These are phyloP conservation scores for Xiphorhynchus elegans DNA, from an alignment of 2,113 vertebrate species.

Conservation along the genomic window DNA sequence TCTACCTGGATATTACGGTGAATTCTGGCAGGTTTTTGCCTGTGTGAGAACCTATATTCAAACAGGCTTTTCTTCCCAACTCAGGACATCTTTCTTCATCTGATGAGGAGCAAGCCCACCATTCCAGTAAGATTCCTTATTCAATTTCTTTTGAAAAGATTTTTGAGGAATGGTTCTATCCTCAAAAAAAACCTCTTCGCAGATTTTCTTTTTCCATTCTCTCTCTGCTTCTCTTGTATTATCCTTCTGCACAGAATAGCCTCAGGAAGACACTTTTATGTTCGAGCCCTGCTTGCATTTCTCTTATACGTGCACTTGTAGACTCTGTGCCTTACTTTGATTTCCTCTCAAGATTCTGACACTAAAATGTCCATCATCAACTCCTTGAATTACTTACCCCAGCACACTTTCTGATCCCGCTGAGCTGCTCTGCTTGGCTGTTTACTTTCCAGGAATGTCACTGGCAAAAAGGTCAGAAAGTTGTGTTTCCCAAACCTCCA, in stretches of 20 bases:
- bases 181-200: background rate
- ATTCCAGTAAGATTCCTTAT: background rate
- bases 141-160: background rate
- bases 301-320: conserved; percentile 5
- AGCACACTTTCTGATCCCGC: background rate
- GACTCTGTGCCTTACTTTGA: conserved; percentile 30
- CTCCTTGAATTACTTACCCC: conserved; percentile 28
- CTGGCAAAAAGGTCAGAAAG: background rate
- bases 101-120: background rate
- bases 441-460: conserved; percentile 54
- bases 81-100: background rate
- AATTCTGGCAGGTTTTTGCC: background rate
- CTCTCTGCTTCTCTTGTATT: conserved; percentile 17
- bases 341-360: conserved; percentile 55
- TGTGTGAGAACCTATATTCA: background rate
- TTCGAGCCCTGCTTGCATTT: conserved; percentile 1
- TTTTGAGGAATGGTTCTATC: background rate
- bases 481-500: background rate
- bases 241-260: conserved; percentile 34
- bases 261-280: conserved; percentile 51
- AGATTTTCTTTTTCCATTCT: background rate
- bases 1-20: background rate
- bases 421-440: conserved; percentile 29
- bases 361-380: conserved; percentile 63
- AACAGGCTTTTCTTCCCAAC: background rate